phyloP scores from a whole-genome alignment of 2,888 invertebrate genomes.

The Chymomyza fuscimana region DNA sequence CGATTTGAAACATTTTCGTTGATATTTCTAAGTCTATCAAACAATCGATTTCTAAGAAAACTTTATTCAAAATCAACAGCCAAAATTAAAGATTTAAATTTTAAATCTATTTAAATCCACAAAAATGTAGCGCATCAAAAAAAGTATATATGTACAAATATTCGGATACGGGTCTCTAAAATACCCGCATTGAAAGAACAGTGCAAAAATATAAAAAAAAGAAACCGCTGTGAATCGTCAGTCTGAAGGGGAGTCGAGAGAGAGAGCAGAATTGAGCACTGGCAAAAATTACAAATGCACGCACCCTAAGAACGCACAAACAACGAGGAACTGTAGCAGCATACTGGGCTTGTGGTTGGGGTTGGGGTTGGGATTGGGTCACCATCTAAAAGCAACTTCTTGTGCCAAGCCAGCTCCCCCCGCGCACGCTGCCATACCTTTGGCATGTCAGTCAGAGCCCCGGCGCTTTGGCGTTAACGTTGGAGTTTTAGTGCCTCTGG shows the following conservation, averaged over 20 bases:
- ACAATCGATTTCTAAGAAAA: neutral
- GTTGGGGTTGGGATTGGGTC: neutral
- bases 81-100: neutral
- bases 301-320: constrained; percentile 16
- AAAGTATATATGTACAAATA: constrained; percentile 10
- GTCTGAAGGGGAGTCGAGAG: constrained; percentile 32
- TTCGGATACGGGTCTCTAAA: neutral
- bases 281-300: constrained; percentile 1
- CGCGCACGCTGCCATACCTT: neutral
- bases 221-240: constrained; percentile 11
- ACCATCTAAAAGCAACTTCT: constrained; percentile 14
- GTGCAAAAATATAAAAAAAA: constrained; percentile 28
- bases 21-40: too few relatives aligned
- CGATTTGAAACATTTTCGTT: too few relatives aligned
- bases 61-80: neutral
- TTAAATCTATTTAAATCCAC: neutral
- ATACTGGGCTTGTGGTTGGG: constrained; percentile 25
- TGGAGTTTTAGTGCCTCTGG: constrained; percentile 65
- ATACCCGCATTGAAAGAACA: neutral
- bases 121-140: neutral
- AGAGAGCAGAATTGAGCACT: constrained; percentile 17
- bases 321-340: constrained; percentile 5
- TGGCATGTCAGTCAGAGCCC: constrained; percentile 42
- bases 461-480: constrained; percentile 28
- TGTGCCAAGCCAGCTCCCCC: constrained; percentile 19